phyloP scores from a whole-genome alignment of 2,113 vertebrate species.

The Trematomus loennbergii region DNA sequence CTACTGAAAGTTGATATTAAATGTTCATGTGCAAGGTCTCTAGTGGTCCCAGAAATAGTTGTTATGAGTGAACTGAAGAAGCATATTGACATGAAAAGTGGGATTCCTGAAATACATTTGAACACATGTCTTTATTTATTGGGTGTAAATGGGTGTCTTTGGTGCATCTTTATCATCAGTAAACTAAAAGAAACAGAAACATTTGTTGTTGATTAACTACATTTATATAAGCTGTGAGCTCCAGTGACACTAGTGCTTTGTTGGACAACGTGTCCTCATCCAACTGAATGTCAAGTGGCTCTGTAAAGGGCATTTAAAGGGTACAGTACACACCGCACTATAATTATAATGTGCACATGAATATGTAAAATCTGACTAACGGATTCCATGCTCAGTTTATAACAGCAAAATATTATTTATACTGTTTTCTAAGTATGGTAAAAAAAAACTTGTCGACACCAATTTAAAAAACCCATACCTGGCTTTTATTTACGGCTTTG shows the following conservation, averaged over 20 bases:
- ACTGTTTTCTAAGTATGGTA: too few relatives aligned
- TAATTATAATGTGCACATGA: neutral
- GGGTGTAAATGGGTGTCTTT: neutral
- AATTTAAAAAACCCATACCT: too few relatives aligned
- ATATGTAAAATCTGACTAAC: neutral
- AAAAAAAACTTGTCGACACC: too few relatives aligned
- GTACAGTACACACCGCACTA: neutral
- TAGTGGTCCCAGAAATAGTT: neutral
- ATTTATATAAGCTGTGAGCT: neutral
- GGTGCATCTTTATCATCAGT: neutral
- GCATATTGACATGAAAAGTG: too few relatives aligned
- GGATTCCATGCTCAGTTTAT: too few relatives aligned
- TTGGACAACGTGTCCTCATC: neutral
- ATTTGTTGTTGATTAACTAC: neutral
- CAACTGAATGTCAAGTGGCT: slow-evolving; percentile 26
- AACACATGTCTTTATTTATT: neutral
- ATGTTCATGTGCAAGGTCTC: neutral
- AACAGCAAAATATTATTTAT: too few relatives aligned
- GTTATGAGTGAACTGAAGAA: neutral
- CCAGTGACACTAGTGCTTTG: neutral
- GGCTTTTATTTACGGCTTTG: too few relatives aligned
- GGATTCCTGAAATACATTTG: neutral
- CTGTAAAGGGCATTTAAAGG: slow-evolving; percentile 7
- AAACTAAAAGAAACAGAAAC: neutral
- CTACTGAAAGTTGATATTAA: neutral